These are phyloP conservation scores for Anthonomus grandis DNA, from an alignment of 1,140 invertebrate species.

Conservation along the genomic window DNA sequence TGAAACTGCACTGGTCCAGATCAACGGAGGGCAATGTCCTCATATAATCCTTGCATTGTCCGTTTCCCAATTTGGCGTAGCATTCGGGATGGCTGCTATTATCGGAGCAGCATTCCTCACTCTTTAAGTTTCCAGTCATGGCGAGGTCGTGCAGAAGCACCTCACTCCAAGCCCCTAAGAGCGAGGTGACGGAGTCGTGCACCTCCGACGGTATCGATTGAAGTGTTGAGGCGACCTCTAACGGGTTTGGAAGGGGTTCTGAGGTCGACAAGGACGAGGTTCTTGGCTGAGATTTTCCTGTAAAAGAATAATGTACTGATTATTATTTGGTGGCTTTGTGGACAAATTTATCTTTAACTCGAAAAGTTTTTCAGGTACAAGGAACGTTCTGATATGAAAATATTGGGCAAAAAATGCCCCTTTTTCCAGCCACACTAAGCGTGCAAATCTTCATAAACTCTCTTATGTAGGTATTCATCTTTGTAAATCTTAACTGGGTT, in stretches of 20 bases:
- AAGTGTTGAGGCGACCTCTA: slow-evolving; percentile 52
- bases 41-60: slow-evolving; percentile 68
- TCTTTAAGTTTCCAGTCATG: slow-evolving; percentile 57
- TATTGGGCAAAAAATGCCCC: too few species aligned
- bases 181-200: slow-evolving; percentile 71
- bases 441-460: too few species aligned
- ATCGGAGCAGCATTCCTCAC: slow-evolving; percentile 42
- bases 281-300: slow-evolving; percentile 61
- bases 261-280: slow-evolving; percentile 52
- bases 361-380: too few species aligned
- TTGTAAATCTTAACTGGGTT: too few species aligned
- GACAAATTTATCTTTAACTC: too few species aligned
- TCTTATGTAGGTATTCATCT: too few species aligned
- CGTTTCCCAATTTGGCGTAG: slow-evolving; percentile 50
- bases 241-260: slow-evolving; percentile 57
- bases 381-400: too few species aligned
- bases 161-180: slow-evolving; percentile 79
- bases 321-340: too few species aligned
- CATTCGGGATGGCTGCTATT: slow-evolving; percentile 52
- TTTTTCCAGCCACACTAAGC: too few species aligned
- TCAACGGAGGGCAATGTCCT: slow-evolving; percentile 68
- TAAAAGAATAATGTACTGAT: too few species aligned
- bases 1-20: slow-evolving; percentile 61
- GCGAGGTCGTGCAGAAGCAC: slow-evolving; percentile 74
- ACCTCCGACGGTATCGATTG: slow-evolving; percentile 44